Conservation (phyloP, 2,888 invertebrate species). For the Euphydryas editha region DNA sequence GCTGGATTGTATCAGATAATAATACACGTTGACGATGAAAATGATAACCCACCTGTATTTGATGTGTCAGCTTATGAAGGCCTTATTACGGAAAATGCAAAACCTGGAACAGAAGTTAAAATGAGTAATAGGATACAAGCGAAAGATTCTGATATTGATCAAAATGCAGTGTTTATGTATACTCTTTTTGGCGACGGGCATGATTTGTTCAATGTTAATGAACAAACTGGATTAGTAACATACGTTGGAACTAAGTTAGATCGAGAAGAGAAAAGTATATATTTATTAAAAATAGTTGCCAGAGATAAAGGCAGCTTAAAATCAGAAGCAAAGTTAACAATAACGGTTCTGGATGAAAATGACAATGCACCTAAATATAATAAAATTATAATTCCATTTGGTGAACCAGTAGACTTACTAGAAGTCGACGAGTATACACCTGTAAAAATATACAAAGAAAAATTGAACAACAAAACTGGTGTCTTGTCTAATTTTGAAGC, state of each 20-base stretch:
- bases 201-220: conserved; percentile 88
- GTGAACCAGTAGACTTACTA: conserved; percentile 86
- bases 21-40: conserved; percentile 92
- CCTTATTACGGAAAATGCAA: conserved; percentile 90
- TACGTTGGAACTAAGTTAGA: conserved; percentile 86
- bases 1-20: conserved; percentile 92
- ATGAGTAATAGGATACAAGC: conserved; percentile 88
- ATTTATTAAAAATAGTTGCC: conserved; percentile 88
- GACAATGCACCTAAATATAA: conserved; percentile 90
- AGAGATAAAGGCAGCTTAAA: conserved; percentile 90
- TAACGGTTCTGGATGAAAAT: conserved; percentile 90
- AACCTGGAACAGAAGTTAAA: conserved; percentile 87
- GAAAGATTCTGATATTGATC: conserved; percentile 87
- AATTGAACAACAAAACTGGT: conserved; percentile 58
- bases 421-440: conserved; percentile 84
- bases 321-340: conserved; percentile 88
- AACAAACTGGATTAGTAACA: conserved; percentile 84
- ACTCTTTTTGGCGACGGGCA: conserved; percentile 89
- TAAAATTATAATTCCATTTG: conserved; percentile 87
- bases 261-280: conserved; percentile 87
- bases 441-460: conserved; percentile 75
- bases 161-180: conserved; percentile 87
- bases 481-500: conserved; percentile 61
- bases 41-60: conserved; percentile 94
- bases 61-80: conserved; percentile 89